Percentiles rank a stretch among this genome's conserved stretches.
phyloP scores from a whole-genome alignment of 2,797 vertebrate species.

The Lacerta agilis region DNA sequence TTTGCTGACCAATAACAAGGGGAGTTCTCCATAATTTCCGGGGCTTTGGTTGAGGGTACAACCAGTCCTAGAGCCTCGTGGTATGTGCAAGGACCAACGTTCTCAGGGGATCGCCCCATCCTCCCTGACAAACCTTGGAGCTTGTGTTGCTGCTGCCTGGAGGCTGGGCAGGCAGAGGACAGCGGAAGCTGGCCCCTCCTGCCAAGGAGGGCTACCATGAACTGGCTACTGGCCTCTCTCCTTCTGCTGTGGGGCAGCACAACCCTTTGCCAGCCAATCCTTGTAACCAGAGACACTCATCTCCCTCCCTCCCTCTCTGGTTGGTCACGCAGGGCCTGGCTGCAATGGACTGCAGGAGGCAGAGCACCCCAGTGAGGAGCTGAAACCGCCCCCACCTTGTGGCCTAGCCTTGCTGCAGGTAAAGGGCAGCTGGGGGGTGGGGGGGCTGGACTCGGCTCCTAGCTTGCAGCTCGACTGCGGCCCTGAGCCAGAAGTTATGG shows the following conservation, averaged over 20 bases:
- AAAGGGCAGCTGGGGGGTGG: slow-evolving; percentile 12
- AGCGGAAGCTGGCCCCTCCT: too few relatives aligned
- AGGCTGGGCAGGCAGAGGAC: neutral
- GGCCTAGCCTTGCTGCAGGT: slow-evolving; percentile 72
- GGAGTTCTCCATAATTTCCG: neutral
- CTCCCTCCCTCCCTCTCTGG: too few relatives aligned
- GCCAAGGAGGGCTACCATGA: neutral
- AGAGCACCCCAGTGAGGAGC: neutral
- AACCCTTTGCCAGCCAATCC: too few relatives aligned
- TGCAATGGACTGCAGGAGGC: rapidly evolving
- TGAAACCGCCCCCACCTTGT: slow-evolving; percentile 24
- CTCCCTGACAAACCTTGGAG: slow-evolving; percentile 46
- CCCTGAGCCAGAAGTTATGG: neutral
- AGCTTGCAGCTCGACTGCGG: neutral
- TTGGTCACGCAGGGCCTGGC: neutral
- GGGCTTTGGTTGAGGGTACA: neutral
- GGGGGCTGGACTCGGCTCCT: neutral
- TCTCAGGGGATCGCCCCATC: neutral
- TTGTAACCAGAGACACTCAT: too few relatives aligned
- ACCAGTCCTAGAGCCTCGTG: neutral
- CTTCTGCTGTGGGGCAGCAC: neutral
- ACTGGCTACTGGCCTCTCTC: neutral
- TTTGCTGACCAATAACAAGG: neutral
- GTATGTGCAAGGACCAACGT: neutral
- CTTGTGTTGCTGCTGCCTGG: too few relatives aligned